Base-by-base conservation (phyloP, 2,113 vertebrate species). In the Thymallus thymallus region DNA sequence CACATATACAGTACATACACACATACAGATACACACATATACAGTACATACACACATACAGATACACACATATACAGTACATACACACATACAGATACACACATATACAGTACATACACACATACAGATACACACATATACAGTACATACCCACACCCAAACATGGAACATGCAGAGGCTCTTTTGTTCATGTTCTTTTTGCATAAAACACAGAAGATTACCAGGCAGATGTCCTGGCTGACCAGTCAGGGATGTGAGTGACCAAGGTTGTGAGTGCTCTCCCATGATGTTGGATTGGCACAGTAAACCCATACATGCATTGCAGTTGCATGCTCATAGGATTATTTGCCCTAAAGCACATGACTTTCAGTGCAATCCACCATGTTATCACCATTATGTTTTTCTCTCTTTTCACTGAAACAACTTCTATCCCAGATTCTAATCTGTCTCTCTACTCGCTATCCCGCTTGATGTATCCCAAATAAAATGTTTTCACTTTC, bases 101-200 rank as follows among this genome's bases (percentile, higher is more conserved):
- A 51, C 77, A 82, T 82, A 81, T n/a, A n/a, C n/a, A n/a, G n/a
- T n/a, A n/a, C 75, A 86, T 80, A 86, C 81, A 86, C 82, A 82
- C 79, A 79, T 51, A 67, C 69, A 77, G 68, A 20, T 56, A 77
- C 72, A 61, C 68, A 72, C 63, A 16, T 41, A 67, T 14, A 68
- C 80, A 69, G n/a, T 1, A 26, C 14, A 55, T 56, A 41, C 14
- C 68, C 58, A 55, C 46, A 3, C 3, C 48, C 9, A 23, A 3
- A 45, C 51, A 76, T 64, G 32, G 3, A 68, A 61, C 58, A 22
- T 41, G 35, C 18, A 32, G 29, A 58, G 24, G 69, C 16, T 1
- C 48, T 45, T 2, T 29, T 5, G 16, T 72, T 66, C 84, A 80
- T 85, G 78, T 73, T 71, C 77, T 69, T 29, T 26, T 3, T 4